These are phyloP conservation scores for Ormyrus labotus DNA, from an alignment of 2,888 invertebrate genomes.

Conservation along the genomic window DNA sequence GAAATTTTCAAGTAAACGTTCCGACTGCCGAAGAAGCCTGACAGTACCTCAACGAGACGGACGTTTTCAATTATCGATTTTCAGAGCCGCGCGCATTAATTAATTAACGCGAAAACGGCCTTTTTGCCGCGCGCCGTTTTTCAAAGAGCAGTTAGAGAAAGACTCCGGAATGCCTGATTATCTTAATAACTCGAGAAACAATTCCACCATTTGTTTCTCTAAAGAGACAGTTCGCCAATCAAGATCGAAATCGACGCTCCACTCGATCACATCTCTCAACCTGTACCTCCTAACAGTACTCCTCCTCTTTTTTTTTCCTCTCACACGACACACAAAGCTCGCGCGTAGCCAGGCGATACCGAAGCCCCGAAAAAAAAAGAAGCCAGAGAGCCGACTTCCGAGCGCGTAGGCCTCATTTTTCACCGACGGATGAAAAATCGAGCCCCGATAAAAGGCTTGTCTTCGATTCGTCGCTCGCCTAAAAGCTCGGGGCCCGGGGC, in stretches of 20 bases:
- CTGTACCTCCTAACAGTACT: conserved; percentile 46
- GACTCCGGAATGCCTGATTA: conserved; percentile 30
- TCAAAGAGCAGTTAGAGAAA: not conserved
- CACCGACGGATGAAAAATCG: conserved; percentile 50
- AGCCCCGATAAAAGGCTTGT: conserved; percentile 45
- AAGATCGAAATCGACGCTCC: conserved; percentile 46
- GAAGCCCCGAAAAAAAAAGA: too few species aligned
- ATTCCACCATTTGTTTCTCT: conserved; percentile 42
- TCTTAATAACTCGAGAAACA: conserved; percentile 39
- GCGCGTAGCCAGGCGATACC: not conserved
- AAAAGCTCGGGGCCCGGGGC: too few species aligned
- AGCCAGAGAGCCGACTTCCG: conserved; percentile 22
- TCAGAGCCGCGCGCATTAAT: too few species aligned
- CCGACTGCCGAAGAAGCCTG: too few species aligned
- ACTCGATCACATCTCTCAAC: conserved; percentile 53
- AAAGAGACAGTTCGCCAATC: conserved; percentile 48
- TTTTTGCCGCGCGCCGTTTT: too few species aligned
- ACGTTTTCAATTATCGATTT: too few species aligned
- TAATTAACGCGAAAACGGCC: too few species aligned
- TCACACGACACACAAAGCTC: conserved; percentile 11
- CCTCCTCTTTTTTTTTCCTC: conserved; percentile 8
- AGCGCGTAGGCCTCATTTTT: conserved; percentile 44
- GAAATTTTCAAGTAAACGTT: too few species aligned
- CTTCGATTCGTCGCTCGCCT: conserved; percentile 24
- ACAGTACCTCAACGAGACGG: too few species aligned